These are phyloP conservation scores for Sibirionetta formosa DNA, from an alignment of 2,797 vertebrate species.

Conservation along the genomic window DNA sequence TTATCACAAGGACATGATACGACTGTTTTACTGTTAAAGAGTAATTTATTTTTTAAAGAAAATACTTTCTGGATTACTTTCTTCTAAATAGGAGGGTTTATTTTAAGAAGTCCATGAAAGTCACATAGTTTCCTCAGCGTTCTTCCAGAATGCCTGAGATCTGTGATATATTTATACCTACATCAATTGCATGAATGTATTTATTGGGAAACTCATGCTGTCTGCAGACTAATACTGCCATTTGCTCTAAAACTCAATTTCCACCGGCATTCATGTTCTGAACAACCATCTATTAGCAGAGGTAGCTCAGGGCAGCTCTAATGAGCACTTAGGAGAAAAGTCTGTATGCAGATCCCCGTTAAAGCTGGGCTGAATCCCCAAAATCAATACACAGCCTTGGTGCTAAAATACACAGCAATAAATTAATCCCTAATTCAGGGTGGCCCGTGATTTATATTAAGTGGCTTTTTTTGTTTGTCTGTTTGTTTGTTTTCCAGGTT, in stretches of 20 bases:
- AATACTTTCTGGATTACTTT: background rate
- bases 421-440: background rate
- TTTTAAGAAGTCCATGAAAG: background rate
- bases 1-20: background rate
- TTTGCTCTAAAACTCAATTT: constrained; percentile 21
- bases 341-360: background rate
- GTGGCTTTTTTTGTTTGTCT: background rate
- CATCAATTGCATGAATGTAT: background rate
- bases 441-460: background rate
- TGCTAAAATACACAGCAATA: background rate
- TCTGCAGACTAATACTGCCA: background rate
- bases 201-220: background rate
- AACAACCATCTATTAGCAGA: background rate
- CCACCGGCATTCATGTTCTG: background rate
- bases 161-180: background rate
- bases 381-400: background rate
- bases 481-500: background rate
- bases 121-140: background rate
- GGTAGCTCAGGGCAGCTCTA: background rate
- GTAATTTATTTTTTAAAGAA: background rate
- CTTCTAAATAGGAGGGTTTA: background rate
- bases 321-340: background rate
- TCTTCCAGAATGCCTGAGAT: background rate
- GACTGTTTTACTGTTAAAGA: background rate
- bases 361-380: background rate